Conservation (phyloP, 2,888 invertebrate genomes). For the Hecatera dysodea region DNA sequence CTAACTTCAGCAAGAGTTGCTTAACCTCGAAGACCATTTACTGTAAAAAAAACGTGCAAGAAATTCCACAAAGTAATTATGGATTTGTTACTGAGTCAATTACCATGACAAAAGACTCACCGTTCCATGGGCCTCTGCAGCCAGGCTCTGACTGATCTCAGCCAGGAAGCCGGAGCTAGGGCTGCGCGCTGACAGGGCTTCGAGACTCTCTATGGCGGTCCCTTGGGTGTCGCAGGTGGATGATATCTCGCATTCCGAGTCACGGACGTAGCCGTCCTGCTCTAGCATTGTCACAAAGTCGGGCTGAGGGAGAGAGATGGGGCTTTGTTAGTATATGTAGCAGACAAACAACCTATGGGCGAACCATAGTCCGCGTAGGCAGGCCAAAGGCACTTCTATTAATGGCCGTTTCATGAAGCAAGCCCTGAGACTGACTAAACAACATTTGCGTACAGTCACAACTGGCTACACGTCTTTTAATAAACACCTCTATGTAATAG, state of each 20-base stretch:
- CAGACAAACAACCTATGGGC: no score
- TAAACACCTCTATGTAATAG: no score
- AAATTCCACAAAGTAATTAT: no score
- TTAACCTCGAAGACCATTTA: no score
- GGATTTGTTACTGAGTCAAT: not conserved
- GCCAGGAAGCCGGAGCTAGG: constrained; percentile 88
- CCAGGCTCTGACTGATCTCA: constrained; percentile 88
- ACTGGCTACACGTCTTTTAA: no score
- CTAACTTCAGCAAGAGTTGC: no score
- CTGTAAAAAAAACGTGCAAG: no score
- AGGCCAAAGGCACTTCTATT: no score
- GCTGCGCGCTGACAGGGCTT: constrained; percentile 87
- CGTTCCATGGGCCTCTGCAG: constrained; percentile 82
- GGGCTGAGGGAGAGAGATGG: constrained; percentile 74
- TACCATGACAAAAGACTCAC: constrained; percentile 68
- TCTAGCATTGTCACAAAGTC: constrained; percentile 86
- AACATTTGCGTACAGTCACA: no score
- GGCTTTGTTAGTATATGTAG: not conserved
- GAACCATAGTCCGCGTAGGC: no score
- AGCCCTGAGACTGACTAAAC: no score
- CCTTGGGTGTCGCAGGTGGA: constrained; percentile 84
- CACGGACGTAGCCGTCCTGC: constrained; percentile 84
- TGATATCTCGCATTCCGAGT: constrained; percentile 86
- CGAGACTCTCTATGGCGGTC: constrained; percentile 89
- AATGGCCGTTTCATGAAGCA: no score